Evolutionary conservation across 2,113 vertebrate species (phyloP), one percentile per base, ranked within the genome.

Genomic region (Aepyceros melampus): DNA sequence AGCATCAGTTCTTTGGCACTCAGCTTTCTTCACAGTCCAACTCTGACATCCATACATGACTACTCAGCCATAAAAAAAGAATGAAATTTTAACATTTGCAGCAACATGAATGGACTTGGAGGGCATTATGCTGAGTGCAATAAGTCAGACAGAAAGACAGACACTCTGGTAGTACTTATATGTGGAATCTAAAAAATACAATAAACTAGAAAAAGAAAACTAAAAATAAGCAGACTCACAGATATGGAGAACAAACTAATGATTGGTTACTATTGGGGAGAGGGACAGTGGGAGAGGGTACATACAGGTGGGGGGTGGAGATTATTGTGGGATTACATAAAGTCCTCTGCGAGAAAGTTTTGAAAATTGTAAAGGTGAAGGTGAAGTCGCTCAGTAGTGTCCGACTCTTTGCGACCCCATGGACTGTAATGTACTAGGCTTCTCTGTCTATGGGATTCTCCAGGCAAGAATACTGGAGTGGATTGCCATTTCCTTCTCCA

Each of bases 1-100:
- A 67, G 62, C 33, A 19, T 67, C 16, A 67, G 19, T n/a, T 67
- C 1, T 67, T 67, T 4, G 0, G 16, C 0, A 0, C 62, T n/a
- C 15, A 67, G 16, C 16, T 67, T 67, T 67, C 62, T n/a, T n/a
- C n/a, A 67, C n/a, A n/a, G 33, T n/a, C 62, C 62, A 67, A 19
- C 62, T n/a, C 33, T n/a, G 33, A n/a, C 7, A 67, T 67, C 62
- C 62, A 19, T n/a, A 67, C 16, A 5, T n/a, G 62, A 64, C 31
- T n/a, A 51, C 10, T 82, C 47, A 82, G 17, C 5, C 47, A 13
- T 82, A n/a, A 82, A 33, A n/a, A 47, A 79, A n/a, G 29, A 49
- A 49, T 49, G 78, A 49, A 81, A 49, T 81, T 33, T 47, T 51
- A 5, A 19, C 79, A n/a, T n/a, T n/a, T 82, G 19, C 79, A 51